Conservation (phyloP, 2,888 invertebrate genomes). For the Drepana falcataria region DNA sequence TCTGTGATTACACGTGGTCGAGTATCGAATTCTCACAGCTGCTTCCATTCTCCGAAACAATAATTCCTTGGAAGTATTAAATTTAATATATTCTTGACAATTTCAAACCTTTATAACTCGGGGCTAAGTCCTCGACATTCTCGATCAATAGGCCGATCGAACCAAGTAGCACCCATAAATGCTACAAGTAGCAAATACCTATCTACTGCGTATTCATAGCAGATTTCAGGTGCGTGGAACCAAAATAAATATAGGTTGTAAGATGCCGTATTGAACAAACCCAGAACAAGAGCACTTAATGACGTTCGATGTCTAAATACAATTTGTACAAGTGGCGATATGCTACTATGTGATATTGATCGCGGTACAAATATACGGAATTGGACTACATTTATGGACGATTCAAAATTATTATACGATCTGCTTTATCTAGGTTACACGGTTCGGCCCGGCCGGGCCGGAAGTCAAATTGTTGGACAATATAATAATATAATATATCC, state of each 20-base stretch:
- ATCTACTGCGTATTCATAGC: not conserved
- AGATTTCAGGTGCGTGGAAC: not conserved
- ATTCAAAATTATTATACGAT: slow-evolving; percentile 1
- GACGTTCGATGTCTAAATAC: slow-evolving; percentile 32
- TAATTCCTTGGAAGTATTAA: too few relatives aligned
- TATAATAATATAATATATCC: too few relatives aligned
- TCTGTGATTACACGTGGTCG: too few relatives aligned
- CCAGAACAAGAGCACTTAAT: slow-evolving; percentile 40
- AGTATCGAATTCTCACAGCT: too few relatives aligned
- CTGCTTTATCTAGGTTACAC: not conserved
- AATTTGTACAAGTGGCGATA: slow-evolving; percentile 32
- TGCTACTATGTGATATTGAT: not conserved
- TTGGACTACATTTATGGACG: not conserved
- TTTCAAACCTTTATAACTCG: too few relatives aligned
- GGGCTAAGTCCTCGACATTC: too few relatives aligned
- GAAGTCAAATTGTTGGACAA: not conserved
- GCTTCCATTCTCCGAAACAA: too few relatives aligned
- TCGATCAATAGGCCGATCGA: too few relatives aligned
- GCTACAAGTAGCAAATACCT: too few relatives aligned
- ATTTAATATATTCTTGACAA: too few relatives aligned
- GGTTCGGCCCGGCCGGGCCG: not conserved
- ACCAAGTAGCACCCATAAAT: too few relatives aligned
- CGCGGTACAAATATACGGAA: not conserved
- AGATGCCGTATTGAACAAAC: not conserved
- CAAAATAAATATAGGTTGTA: not conserved